phyloP scores from a whole-genome alignment of 2,888 invertebrate genomes.

The Antitype chi region DNA sequence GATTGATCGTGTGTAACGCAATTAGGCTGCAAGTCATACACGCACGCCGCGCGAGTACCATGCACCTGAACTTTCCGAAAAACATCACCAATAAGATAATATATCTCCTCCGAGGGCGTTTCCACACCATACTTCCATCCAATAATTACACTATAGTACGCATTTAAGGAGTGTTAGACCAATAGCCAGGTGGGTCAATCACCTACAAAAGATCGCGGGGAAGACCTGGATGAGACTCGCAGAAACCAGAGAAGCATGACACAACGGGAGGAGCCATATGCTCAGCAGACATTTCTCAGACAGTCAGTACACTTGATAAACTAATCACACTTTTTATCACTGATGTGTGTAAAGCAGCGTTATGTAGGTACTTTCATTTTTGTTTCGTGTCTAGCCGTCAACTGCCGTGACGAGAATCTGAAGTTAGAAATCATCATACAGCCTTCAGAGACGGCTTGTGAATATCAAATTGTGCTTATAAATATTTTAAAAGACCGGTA shows the following conservation, averaged over 20 bases:
- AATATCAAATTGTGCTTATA: conserved; percentile 34
- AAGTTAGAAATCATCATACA: background rate
- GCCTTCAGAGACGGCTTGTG: conserved; percentile 21
- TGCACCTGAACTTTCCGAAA: too few species aligned
- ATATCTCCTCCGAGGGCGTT: too few species aligned
- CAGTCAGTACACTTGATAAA: background rate
- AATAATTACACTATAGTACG: background rate
- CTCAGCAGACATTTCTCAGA: background rate
- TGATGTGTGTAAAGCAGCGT: background rate
- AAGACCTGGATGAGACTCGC: too few species aligned
- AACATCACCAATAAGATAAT: too few species aligned
- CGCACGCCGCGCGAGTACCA: too few species aligned
- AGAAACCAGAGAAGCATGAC: too few species aligned
- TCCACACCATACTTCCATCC: too few species aligned
- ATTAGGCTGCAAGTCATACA: too few species aligned
- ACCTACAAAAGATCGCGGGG: too few species aligned
- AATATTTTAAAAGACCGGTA: background rate
- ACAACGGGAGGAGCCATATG: too few species aligned
- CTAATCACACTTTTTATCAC: background rate
- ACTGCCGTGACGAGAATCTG: conserved; percentile 37
- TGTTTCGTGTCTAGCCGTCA: conserved; percentile 9
- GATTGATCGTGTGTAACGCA: too few species aligned
- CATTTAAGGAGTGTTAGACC: background rate
- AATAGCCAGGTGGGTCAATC: too few species aligned
- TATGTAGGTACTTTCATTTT: conserved; percentile 17